These are phyloP conservation scores for Meteorus sp. DNA, from an alignment of 1,140 invertebrate species.

Conservation along the genomic window DNA sequence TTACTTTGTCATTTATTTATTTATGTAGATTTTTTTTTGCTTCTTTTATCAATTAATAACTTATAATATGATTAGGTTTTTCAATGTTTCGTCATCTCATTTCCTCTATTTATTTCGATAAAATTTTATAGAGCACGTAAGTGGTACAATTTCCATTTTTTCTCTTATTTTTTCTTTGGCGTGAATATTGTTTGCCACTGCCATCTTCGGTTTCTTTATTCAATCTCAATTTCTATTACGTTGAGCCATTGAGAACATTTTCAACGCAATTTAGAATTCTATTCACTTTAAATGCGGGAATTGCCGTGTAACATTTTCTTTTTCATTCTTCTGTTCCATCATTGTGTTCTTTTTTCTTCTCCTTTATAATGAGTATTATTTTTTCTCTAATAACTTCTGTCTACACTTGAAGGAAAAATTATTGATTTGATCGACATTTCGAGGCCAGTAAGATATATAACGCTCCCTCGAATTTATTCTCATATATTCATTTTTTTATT, in stretches of 20 bases:
- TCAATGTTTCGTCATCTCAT: conserved; percentile 41
- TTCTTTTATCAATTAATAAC: conserved; percentile 26
- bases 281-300: not conserved
- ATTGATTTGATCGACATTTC: too few relatives aligned
- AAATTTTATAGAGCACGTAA: conserved; percentile 53
- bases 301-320: not conserved
- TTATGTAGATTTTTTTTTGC: conserved; percentile 27
- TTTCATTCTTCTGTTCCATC: conserved; percentile 3
- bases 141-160: conserved; percentile 39
- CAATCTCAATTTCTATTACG: conserved; percentile 14
- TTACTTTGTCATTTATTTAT: conserved; percentile 29
- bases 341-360: too few relatives aligned
- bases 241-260: conserved; percentile 32
- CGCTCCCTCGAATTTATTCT: too few relatives aligned
- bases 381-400: too few relatives aligned
- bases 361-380: too few relatives aligned
- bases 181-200: conserved; percentile 35
- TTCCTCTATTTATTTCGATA: too few relatives aligned
- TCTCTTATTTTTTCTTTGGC: conserved; percentile 45
- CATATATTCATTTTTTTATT: too few relatives aligned
- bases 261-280: conserved; percentile 12
- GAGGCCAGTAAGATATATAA: too few relatives aligned
- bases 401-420: too few relatives aligned
- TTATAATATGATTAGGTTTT: conserved; percentile 44
- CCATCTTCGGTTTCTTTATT: conserved; percentile 11